A percentile compares a stretch with the other conserved stretches of the same genome.
These are phyloP conservation scores for Blastomussa wellsi DNA, from an alignment of 92 coral and sea anemone species.

Conservation along the genomic window DNA sequence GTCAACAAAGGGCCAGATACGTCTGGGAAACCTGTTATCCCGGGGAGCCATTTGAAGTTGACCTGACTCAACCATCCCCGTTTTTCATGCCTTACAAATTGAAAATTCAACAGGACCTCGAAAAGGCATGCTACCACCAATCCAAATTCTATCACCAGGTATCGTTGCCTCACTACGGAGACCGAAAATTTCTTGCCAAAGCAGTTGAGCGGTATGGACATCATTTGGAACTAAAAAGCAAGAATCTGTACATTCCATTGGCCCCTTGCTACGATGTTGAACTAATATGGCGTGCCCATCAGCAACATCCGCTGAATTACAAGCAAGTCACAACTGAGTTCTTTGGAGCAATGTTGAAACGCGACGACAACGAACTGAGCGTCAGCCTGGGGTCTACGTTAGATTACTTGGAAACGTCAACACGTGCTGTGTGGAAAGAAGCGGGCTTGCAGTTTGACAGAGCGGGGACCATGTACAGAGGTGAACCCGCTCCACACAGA, in stretches of 20 bases:
- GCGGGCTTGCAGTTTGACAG: conserved; percentile 43
- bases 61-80: conserved; percentile 26
- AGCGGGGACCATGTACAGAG: conserved; percentile 63
- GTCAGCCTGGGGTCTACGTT: conserved; percentile 52
- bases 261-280: conserved; percentile 80
- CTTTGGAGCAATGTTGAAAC: conserved; percentile 50
- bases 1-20: conserved; percentile 29
- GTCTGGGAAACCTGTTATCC: conserved; percentile 25
- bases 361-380: conserved; percentile 61
- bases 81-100: conserved; percentile 20
- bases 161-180: conserved; percentile 75
- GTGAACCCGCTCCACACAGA: conserved; percentile 42
- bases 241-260: conserved; percentile 58
- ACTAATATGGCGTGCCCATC: conserved; percentile 84
- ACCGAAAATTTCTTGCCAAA: conserved; percentile 45
- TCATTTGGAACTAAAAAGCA: conserved; percentile 60
- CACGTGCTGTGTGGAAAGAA: conserved; percentile 46
- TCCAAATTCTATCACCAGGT: conserved; percentile 68
- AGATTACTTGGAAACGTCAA: conserved; percentile 36
- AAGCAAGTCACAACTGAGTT: conserved; percentile 49
- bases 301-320: conserved; percentile 66
- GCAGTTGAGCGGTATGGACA: conserved; percentile 76
- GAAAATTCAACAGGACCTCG: conserved; percentile 37
- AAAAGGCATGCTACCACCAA: conserved; percentile 47
- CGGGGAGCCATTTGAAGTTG: conserved; percentile 55